A percentile compares a stretch with the other conserved stretches of the same genome.
phyloP scores from a whole-genome alignment of 2,888 invertebrate genomes.

The Ophion ellenae region DNA sequence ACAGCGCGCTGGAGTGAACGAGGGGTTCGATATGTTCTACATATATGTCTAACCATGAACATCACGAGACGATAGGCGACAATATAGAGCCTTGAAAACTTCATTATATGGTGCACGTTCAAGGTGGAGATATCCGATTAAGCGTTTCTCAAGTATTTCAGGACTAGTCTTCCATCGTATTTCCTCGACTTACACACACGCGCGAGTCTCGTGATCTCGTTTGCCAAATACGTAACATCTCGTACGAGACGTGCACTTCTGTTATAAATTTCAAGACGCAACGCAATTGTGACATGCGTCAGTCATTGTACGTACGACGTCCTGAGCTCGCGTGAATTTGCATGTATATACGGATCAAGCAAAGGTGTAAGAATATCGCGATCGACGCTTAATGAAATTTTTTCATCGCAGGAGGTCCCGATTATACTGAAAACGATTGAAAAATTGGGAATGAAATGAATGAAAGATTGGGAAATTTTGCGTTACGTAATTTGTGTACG shows the following conservation, averaged over 20 bases:
- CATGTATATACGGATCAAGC: background rate
- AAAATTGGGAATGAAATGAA: too few species aligned
- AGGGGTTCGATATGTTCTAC: background rate
- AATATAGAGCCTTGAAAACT: background rate
- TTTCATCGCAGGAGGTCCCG: too few species aligned
- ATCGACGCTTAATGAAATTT: too few species aligned
- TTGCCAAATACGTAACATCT: slow-evolving; percentile 9
- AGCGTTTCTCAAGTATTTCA: slow-evolving; percentile 15
- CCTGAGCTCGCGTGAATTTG: background rate
- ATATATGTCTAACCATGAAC: background rate
- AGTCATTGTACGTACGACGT: background rate
- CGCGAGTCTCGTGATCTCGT: slow-evolving; percentile 9
- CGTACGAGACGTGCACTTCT: slow-evolving; percentile 20
- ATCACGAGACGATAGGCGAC: background rate
- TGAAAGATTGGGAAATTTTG: too few species aligned
- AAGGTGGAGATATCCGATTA: slow-evolving; percentile 38
- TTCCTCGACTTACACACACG: background rate
- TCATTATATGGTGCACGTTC: background rate
- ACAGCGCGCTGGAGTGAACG: background rate
- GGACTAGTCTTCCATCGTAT: background rate
- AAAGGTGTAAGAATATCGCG: background rate
- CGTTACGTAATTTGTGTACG: too few species aligned
- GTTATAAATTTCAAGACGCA: slow-evolving; percentile 12
- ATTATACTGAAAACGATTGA: too few species aligned
- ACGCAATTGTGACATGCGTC: slow-evolving; percentile 18